phyloP scores from a whole-genome alignment of 2,797 vertebrate genomes.

The Enteromius trimaculatus region DNA sequence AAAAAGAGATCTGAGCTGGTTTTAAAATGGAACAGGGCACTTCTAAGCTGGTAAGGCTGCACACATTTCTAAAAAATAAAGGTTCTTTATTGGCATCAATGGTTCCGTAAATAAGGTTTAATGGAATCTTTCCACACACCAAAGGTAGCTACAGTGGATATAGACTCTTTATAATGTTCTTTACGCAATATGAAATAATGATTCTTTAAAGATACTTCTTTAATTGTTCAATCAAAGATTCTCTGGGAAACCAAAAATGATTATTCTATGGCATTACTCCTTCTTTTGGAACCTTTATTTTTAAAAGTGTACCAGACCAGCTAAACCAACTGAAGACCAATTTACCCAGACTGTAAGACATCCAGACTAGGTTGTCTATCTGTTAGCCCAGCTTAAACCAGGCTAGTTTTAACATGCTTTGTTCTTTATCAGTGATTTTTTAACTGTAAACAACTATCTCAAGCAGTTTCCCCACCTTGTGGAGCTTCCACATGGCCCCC shows the following conservation, averaged over 20 bases:
- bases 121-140: neutral
- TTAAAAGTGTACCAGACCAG: neutral
- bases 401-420: neutral
- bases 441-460: neutral
- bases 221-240: neutral
- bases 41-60: neutral
- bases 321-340: neutral
- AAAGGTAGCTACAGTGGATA: neutral
- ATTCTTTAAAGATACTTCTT: neutral
- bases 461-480: slow-evolving; percentile 85
- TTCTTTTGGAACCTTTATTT: neutral
- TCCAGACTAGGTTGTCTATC: neutral
- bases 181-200: neutral
- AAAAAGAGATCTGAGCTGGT: neutral
- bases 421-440: neutral
- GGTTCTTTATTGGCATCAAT: neutral
- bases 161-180: neutral
- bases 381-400: neutral
- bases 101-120: neutral
- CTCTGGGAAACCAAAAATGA: neutral
- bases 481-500: slow-evolving; percentile 99
- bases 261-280: neutral
- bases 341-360: neutral
- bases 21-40: neutral
- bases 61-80: neutral